Evolutionary conservation across 2,113 vertebrate species (phyloP), one percentile per base, ranked within the genome.

Genomic region (Prochilodus magdalenae): DNA sequence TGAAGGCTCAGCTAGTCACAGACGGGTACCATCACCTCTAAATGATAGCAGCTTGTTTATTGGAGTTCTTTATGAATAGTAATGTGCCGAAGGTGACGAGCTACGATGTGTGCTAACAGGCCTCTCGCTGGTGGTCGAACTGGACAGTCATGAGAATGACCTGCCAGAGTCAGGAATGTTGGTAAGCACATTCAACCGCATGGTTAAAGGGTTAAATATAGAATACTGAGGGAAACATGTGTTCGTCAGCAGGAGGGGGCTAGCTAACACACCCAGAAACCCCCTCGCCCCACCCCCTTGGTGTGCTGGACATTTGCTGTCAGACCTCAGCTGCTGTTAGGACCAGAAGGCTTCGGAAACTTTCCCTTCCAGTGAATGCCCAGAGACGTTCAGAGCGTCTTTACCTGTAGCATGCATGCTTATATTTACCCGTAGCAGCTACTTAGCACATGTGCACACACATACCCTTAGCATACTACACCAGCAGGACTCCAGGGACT

Each of bases 241-340:
- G 80, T 36, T 74, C 40, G 73, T 62, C 53, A 49, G 79, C 65
- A 65, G 70, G 44, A 44, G 60, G 51, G 72, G 8, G 76, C 66
- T 55, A 79, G 57, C 76, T 74, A 55, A 82, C 71, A 70, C 62
- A 75, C 71, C 69, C 75, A 72, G 55, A 51, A 73, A 49, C 62
- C 16, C 70, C 78, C 78, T 4, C 36, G 3, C 36, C 7, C 36
- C 36, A 36, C 3, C 3, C 36, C 36, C 67, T 6, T 53, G 40
- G 71, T 40, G 71, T 74, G 53, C 11, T 69, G 57, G 75, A 71
- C 84, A 83, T 86, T 49, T 86, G 77, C 62, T 86, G 73, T 57
- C 59, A 72, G 62, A 26, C 62, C 67, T 20, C 81, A 47, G 73
- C 84, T 83, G 84, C 69, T 76, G 40, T 71, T 77, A 51, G 84